Evolutionary conservation across 2,797 vertebrate species (phyloP), one percentile per base, ranked within the genome.

Genomic region (Setipinna tenuifilis): DNA sequence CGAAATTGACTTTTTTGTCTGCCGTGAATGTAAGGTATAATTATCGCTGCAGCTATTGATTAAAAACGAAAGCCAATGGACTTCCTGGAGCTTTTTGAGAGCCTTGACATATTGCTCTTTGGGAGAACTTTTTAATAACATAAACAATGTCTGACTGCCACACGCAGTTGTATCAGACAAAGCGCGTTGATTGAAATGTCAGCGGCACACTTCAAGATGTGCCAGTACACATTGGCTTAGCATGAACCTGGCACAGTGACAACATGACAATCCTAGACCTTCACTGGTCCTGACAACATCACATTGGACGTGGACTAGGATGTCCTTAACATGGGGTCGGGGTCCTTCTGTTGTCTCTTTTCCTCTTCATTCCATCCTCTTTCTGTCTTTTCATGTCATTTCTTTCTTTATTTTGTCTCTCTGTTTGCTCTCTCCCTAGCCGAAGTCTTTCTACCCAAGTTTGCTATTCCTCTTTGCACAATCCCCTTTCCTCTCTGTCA

Each of bases 1-100:
- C 41, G 35, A 44, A 78, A 78, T 21, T 78, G 35, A 78, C 71
- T 78, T 78, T 41, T 78, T 78, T 78, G 71, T 78, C 71, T 35
- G 17, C 21, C 31, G 19, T 78, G 71, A 78, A 78, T 41, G 71
- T 44, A 78, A 17, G 71, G 71, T 41, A 78, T 78, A 78, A 78
- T 78, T 78, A 78, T 78, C 71, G 6, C 71, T 41, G 31, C 71
- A 9, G 71, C 71, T 10, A 44, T 78, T 78, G 71, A 78, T 78
- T 78, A 21, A 78, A 78, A 44, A 44, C 35, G 19, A 31, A 21
- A 78, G 71, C 31, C 31, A 78, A 21, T 7, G 19, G 31, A 11
- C 71, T 41, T 78, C 71, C 35, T 41, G 35, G 6, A 44, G 71
- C 35, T 21, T 14, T 78, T 78, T 78, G 17, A 78, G 31, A 41